Evolutionary conservation across 2,113 vertebrate genomes (phyloP).

Genomic region (Holacanthus passer): DNA sequence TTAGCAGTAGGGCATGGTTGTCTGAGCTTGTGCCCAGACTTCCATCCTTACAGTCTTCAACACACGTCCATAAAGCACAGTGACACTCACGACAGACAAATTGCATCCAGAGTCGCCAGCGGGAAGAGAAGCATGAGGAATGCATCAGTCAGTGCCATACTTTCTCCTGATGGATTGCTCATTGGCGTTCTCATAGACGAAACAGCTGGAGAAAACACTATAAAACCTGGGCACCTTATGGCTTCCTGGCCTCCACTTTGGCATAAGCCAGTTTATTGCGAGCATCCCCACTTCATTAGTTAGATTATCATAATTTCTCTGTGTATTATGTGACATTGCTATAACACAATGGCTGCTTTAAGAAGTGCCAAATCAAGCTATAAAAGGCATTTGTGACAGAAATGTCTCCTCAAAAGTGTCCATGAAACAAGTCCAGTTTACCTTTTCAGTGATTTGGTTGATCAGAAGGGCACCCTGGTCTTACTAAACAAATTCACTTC

Average conservation of each 20-base stretch:
- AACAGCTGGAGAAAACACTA: slow-evolving; percentile 55
- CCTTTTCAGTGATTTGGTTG: neutral
- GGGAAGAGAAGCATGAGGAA: slow-evolving; percentile 77
- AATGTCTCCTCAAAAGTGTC: neutral
- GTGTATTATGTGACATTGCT: slow-evolving; percentile 47
- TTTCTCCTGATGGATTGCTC: slow-evolving; percentile 74
- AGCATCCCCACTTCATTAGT: slow-evolving; percentile 35
- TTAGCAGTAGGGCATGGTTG: slow-evolving; percentile 47
- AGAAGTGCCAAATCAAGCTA: neutral
- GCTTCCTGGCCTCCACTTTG: slow-evolving; percentile 74
- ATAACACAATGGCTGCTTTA: slow-evolving; percentile 33
- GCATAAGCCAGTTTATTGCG: slow-evolving; percentile 75
- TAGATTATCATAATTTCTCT: slow-evolving; percentile 41
- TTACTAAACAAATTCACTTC: neutral
- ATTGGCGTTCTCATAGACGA: slow-evolving; percentile 58
- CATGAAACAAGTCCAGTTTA: neutral
- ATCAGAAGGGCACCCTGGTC: neutral
- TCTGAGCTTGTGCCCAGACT: slow-evolving; percentile 54
- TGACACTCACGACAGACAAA: slow-evolving; percentile 71
- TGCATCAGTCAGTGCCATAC: slow-evolving; percentile 69
- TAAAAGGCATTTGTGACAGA: neutral
- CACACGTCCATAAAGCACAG: slow-evolving; percentile 61
- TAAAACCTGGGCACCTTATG: slow-evolving; percentile 59
- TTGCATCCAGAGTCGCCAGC: slow-evolving; percentile 69
- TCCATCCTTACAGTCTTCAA: slow-evolving; percentile 59